A percentile compares a stretch with the other conserved stretches of the same genome.
Conservation (phyloP, 2,888 invertebrate genomes). For the Drosophila falleni region DNA sequence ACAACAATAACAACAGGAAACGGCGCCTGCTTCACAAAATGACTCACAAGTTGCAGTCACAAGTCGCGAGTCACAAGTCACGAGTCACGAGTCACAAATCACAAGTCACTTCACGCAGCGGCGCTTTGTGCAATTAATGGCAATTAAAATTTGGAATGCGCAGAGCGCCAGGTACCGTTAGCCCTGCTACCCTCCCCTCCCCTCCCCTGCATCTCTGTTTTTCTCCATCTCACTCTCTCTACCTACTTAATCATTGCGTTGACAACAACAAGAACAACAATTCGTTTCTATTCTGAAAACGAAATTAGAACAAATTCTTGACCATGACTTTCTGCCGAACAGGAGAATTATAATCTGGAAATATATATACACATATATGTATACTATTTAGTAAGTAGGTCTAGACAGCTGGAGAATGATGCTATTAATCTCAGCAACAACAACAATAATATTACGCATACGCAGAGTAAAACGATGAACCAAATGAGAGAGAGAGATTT, state of each 20-base stretch:
- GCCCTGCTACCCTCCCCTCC: not conserved
- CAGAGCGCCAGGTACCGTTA: slow-evolving; percentile 10
- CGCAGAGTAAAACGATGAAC: slow-evolving; percentile 33
- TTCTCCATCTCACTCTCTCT: not conserved
- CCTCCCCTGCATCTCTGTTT: not conserved
- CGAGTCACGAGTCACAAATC: slow-evolving; percentile 9
- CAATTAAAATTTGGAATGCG: slow-evolving; percentile 58
- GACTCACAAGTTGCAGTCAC: slow-evolving; percentile 32
- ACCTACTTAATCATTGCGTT: slow-evolving; percentile 3
- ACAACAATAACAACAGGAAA: slow-evolving; percentile 32
- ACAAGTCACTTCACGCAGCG: slow-evolving; percentile 35
- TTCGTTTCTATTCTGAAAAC: slow-evolving; percentile 7
- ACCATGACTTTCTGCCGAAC: slow-evolving; percentile 49
- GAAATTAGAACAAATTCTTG: slow-evolving; percentile 41
- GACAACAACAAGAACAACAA: slow-evolving; percentile 3
- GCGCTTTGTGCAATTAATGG: slow-evolving; percentile 64
- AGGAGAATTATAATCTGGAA: not conserved
- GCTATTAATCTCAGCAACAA: slow-evolving; percentile 31
- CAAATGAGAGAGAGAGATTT: slow-evolving; percentile 24
- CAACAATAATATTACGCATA: slow-evolving; percentile 42
- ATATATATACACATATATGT: not conserved
- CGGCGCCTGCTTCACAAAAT: slow-evolving; percentile 23
- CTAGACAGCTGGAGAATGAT: slow-evolving; percentile 32
- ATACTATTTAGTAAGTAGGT: not conserved
- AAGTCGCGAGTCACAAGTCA: not conserved